Percentiles rank a stretch among this genome's conserved stretches.
These are phyloP conservation scores for Alouatta palliata DNA, from an alignment of 2,113 vertebrate genomes.

Conservation along the genomic window DNA sequence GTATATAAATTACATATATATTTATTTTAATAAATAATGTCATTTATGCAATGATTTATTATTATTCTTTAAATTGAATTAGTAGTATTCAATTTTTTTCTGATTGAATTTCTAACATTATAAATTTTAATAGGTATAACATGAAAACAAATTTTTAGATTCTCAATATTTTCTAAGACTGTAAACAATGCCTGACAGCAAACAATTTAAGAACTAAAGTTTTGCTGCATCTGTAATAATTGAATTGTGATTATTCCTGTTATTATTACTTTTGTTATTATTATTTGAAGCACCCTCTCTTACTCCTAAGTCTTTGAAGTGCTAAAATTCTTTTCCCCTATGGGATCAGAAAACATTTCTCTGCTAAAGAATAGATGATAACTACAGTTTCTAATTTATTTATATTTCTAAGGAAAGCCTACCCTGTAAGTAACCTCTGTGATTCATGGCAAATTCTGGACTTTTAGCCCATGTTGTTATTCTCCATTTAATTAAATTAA, in stretches of 20 bases:
- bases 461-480: neutral
- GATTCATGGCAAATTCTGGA: neutral
- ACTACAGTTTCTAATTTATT: neutral
- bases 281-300: neutral
- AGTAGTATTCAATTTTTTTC: neutral
- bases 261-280: neutral
- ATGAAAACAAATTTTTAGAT: neutral
- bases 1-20: too few relatives aligned
- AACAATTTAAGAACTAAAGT: neutral
- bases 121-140: neutral
- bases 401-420: neutral
- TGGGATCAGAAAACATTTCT: neutral
- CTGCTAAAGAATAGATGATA: neutral
- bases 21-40: neutral
- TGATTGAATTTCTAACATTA: neutral
- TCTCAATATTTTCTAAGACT: neutral
- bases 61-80: neutral
- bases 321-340: neutral
- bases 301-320: neutral
- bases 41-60: neutral
- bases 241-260: neutral
- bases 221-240: neutral
- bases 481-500: neutral
- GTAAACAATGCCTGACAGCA: neutral
- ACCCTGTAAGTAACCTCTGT: neutral